Base-by-base conservation (phyloP, 2,888 invertebrate species). In the Hirtodrosophila histrioides region DNA sequence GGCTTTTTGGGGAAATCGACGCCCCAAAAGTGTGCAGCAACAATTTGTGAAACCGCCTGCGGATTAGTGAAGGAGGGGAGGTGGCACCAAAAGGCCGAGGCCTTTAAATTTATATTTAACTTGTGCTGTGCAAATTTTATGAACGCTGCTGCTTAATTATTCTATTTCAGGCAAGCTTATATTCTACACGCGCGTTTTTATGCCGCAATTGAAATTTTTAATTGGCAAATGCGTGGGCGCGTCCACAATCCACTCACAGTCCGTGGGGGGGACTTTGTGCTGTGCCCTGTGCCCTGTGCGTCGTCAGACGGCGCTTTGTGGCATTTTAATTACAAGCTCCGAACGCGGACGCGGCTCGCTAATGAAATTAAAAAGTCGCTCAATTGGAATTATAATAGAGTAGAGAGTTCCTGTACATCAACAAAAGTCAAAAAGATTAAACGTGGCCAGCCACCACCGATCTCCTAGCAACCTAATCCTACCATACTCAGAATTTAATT, bases 181-280 rank as follows among this genome's bases (percentile, higher is more conserved):
- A 76, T 88, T 83, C 84, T 88, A 86, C 88, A 88, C 82, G 86
- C 88, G 88, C 84, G 73, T 82, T 82, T 82, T 82, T 86, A 82
- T 82, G 82, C 88, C 84, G 80, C 82, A 88, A 82, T 82, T 88
- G 88, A 82, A 82, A 86, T 86, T 88, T 82, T 88, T 88, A 82
- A 88, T 88, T 86, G 82, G 86, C 86, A 82, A 82, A 82, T 82
- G 82, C 82, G 86, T 82, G 84, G 82, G 88, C 80, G 88, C 81
- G 86, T 75, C 88, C 86, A 86, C 88, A 87, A 87, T 85, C 70
- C 88, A 78, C 80, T 87, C 70, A 64, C 64, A 57, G 77, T 72
- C 56, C 56, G 54, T 33, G 27, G 60, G 11, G 43, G 45, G 10
- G 35, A 10, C 8, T n/a, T 8, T 17, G 24, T 41, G 17, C 54